Evolutionary conservation across 2,888 invertebrate genomes (phyloP), one percentile per base, ranked within the genome.

Genomic region (Iphiclides podalirius): DNA sequence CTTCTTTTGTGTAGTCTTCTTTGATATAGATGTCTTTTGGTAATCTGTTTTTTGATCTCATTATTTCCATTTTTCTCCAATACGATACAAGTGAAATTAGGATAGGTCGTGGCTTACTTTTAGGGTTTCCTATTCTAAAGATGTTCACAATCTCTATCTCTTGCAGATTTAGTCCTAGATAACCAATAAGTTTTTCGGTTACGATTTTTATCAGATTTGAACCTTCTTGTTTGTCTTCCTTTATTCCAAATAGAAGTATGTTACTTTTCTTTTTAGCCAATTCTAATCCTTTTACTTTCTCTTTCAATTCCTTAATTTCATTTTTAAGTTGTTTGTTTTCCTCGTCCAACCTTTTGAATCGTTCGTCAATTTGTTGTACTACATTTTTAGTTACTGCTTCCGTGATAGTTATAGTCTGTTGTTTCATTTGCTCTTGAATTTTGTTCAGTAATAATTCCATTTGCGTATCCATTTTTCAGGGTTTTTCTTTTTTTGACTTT

Each of bases 41-140:
- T 31, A 42, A 31, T 42, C 31, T 42, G 3, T 42, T 42, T 42
- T 31, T 42, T 28, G 3, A 42, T 26, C 14, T 42, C 42, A 41
- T 41, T 20, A 28, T 41, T 41, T 41, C 26, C 28, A 41, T 41
- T 41, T 41, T 41, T 13, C 41, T 41, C 41, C 41, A 42, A 31
- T 42, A 42, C 14, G 31, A 31, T 42, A 42, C 42, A 26, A 31
- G 31, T 42, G 31, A 42, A 3, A 42, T 33, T 17, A 31, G 31
- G 13, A 28, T 42, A 4, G 33, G 42, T 9, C 15, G 26, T 2
- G 31, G 42, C 1, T 14, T 4, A 13, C 14, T 28, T 42, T 42
- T 42, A 12, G 1, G 12, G 1, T 42, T 42, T 42, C 16, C 17
- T 23, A 42, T 42, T 42, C 31, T 28, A 28, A 31, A 33, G 4